phyloP scores from a whole-genome alignment of 1,140 invertebrate species.

The Anastrepha ludens region DNA sequence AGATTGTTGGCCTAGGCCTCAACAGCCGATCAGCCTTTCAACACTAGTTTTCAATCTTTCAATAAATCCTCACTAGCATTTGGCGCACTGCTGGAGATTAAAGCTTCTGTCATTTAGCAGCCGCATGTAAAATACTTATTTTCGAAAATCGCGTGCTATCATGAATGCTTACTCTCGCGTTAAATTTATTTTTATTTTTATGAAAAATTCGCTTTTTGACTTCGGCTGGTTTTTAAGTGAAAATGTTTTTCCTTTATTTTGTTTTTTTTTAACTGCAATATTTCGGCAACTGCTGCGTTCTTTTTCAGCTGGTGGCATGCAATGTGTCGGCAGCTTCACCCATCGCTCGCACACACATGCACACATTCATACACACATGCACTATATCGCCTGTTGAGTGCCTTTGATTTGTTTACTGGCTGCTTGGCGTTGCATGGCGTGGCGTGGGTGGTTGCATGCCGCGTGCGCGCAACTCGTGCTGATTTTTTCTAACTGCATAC shows the following conservation, averaged over 20 bases:
- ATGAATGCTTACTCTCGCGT: not conserved
- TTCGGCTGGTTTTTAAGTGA: not conserved
- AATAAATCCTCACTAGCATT: not conserved
- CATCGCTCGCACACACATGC: not conserved
- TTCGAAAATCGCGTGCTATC: slow-evolving; percentile 34
- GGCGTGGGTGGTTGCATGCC: slow-evolving; percentile 49
- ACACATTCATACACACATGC: not conserved
- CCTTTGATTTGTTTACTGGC: slow-evolving; percentile 70
- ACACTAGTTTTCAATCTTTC: not conserved
- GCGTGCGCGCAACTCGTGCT: slow-evolving; percentile 41
- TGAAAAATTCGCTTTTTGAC: not conserved
- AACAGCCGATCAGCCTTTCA: not conserved
- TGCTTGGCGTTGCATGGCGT: slow-evolving; percentile 53
- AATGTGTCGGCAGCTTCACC: not conserved
- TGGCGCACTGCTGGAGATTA: not conserved
- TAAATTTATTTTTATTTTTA: not conserved
- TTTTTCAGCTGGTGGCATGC: not conserved
- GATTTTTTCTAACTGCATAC: slow-evolving; percentile 3
- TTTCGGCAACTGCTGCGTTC: not conserved
- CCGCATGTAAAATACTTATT: not conserved
- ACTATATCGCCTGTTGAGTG: slow-evolving; percentile 48
- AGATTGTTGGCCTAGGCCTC: not conserved
- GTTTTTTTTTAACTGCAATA: not conserved
- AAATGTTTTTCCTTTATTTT: not conserved
- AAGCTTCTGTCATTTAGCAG: slow-evolving; percentile 11